Evolutionary conservation across 2,113 vertebrate genomes (phyloP).

Genomic region (Bubo bubo): DNA sequence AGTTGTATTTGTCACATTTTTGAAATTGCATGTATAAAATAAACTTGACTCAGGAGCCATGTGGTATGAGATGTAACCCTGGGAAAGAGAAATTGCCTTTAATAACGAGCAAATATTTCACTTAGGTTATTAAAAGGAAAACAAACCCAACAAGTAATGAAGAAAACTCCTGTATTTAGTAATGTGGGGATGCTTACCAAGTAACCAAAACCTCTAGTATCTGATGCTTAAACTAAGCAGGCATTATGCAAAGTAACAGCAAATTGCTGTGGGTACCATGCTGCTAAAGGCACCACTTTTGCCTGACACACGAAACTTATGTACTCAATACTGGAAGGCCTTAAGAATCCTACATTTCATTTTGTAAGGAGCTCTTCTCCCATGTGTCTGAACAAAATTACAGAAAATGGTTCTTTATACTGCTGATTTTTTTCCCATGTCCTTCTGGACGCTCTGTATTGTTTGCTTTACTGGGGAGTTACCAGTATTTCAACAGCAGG

Average conservation of each 20-base stretch:
- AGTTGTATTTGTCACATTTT: not conserved
- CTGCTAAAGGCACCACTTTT: not conserved
- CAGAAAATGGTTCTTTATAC: not conserved
- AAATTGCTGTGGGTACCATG: not conserved
- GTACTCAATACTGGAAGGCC: not conserved
- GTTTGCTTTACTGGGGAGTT: not conserved
- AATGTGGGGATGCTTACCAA: not conserved
- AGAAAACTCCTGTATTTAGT: not conserved
- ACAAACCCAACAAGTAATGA: not conserved
- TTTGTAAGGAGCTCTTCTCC: not conserved
- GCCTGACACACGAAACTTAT: fast-evolving
- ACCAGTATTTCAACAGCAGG: not conserved
- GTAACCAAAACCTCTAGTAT: not conserved
- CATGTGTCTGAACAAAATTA: not conserved
- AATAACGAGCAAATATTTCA: not conserved
- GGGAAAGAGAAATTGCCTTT: not conserved
- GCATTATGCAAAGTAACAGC: not conserved
- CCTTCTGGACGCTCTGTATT: not conserved
- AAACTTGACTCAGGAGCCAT: not conserved
- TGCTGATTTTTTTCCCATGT: not conserved
- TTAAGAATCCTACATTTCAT: not conserved
- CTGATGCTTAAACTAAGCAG: not conserved
- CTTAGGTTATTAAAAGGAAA: not conserved
- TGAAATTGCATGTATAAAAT: not conserved
- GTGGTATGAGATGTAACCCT: not conserved